Percentiles rank a stretch among this genome's conserved stretches.
Evolutionary conservation across 2,113 vertebrate genomes (phyloP).

Genomic region (Caranx ignobilis): DNA sequence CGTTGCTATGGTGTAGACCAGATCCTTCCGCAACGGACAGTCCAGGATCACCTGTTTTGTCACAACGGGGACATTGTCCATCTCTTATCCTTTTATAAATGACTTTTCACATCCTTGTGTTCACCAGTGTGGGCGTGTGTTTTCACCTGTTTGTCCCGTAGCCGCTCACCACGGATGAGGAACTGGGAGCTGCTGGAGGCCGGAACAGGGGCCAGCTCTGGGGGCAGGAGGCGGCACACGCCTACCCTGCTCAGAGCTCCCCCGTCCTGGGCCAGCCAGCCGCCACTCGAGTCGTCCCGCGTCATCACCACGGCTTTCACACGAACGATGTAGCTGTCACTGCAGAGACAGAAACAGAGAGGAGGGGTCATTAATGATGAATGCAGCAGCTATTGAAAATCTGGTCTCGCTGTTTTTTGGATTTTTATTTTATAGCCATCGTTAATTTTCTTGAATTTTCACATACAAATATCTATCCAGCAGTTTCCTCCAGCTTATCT

Average conservation of each 20-base stretch:
- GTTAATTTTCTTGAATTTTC: not conserved
- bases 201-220: conserved; percentile 82
- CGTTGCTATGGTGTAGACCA: conserved; percentile 99
- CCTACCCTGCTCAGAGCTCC: conserved; percentile 96
- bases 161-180: conserved; percentile 96
- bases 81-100: too few species aligned
- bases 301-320: conserved; percentile 99
- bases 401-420: too few species aligned
- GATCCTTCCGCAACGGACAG: conserved; percentile 96
- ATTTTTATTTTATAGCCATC: too few species aligned
- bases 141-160: conserved; percentile 97
- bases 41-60: conserved; percentile 93
- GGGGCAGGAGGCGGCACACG: conserved; percentile 94
- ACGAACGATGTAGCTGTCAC: conserved; percentile 99
- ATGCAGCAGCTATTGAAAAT: too few species aligned
- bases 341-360: conserved; percentile 75
- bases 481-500: too few species aligned
- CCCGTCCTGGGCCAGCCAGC: conserved; percentile 98
- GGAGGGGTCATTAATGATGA: not conserved
- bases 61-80: not conserved
- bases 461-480: not conserved
- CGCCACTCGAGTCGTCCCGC: conserved; percentile 99
- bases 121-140: not conserved
- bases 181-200: conserved; percentile 87
- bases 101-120: accelerated